phyloP scores from a whole-genome alignment of 2,113 vertebrate genomes.

The Guaruba guarouba region DNA sequence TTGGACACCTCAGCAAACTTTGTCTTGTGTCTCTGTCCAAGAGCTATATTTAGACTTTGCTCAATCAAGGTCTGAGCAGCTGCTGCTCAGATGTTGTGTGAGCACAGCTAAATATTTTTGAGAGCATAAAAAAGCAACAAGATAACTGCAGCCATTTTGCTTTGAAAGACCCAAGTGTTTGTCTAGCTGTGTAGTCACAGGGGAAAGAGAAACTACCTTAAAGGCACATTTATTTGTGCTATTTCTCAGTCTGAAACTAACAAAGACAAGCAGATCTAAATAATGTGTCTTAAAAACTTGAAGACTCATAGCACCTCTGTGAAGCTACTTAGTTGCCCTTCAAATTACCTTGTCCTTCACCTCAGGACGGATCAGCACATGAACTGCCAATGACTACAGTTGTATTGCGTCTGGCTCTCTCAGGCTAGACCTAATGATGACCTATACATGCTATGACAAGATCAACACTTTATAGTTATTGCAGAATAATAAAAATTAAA shows the following conservation, averaged over 20 bases:
- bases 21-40: not conserved
- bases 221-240: not conserved
- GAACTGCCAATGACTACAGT: not conserved
- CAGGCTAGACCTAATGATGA: not conserved
- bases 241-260: not conserved
- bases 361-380: not conserved
- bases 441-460: not conserved
- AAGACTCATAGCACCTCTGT: not conserved
- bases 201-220: not conserved
- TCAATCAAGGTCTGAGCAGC: not conserved
- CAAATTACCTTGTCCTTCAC: not conserved
- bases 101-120: not conserved
- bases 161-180: not conserved
- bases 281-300: not conserved
- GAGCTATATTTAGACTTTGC: constrained; percentile 5
- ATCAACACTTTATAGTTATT: not conserved
- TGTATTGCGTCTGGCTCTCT: not conserved
- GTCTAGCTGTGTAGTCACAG: not conserved
- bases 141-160: not conserved
- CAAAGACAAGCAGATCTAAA: not conserved
- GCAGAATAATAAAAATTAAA: not conserved
- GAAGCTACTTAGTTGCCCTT: not conserved
- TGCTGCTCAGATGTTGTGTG: not conserved
- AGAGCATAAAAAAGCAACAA: not conserved
- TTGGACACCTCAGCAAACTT: constrained; percentile 20